phyloP scores from a whole-genome alignment of 2,113 vertebrate genomes.

The Brienomyrus longianalis region DNA sequence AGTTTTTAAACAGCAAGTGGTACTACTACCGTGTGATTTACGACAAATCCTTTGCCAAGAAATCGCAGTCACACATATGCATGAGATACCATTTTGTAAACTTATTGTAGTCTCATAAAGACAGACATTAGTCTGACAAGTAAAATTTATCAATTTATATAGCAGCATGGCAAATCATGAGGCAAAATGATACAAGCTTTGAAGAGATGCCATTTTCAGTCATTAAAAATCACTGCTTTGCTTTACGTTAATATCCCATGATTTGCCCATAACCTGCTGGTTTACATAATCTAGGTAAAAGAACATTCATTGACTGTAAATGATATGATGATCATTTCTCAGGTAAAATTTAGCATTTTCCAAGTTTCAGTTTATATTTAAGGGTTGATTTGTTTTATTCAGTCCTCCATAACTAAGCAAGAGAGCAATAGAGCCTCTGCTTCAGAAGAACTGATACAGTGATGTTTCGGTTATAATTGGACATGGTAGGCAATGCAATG shows the following conservation, averaged over 20 bases:
- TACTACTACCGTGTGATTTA: background rate
- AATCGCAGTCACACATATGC: background rate
- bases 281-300: background rate
- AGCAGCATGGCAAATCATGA: background rate
- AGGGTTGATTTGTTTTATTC: background rate
- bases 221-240: background rate
- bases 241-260: too few relatives aligned
- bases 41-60: background rate
- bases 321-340: background rate
- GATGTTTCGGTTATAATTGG: background rate
- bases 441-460: background rate
- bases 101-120: background rate
- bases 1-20: background rate
- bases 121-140: background rate
- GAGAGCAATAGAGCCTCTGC: background rate
- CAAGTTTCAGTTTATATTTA: background rate
- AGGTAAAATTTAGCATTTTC: background rate
- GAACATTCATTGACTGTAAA: background rate
- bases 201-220: background rate
- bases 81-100: background rate
- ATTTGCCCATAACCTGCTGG: background rate
- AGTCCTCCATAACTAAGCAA: background rate
- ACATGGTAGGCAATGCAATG: background rate
- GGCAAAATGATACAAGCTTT: too few relatives aligned
- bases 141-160: background rate